Evolutionary conservation across 2,888 invertebrate species (phyloP).

Genomic region (Pseudoips prasinana): DNA sequence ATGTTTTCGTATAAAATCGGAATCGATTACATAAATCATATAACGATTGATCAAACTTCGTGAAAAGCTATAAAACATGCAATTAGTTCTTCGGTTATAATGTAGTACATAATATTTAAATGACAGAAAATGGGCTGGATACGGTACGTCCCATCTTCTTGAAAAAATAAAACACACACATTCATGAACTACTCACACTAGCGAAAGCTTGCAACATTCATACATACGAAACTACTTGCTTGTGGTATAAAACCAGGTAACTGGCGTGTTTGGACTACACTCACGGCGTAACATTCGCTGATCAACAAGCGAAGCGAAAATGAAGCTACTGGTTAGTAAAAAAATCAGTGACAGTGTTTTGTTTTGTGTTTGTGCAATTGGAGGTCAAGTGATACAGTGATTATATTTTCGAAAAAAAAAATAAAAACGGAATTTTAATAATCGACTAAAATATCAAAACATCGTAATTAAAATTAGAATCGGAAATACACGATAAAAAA

Average conservation of each 20-base stretch:
- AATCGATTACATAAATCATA: too few species aligned
- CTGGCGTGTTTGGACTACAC: conserved; percentile 51
- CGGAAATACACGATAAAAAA: too few species aligned
- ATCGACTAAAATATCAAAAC: too few species aligned
- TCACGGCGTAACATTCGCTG: conserved; percentile 74
- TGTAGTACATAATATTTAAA: too few species aligned
- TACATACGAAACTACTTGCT: conserved; percentile 58
- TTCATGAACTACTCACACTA: conserved; percentile 40
- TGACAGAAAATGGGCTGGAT: too few species aligned
- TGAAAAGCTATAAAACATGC: too few species aligned
- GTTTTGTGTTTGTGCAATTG: conserved; percentile 19
- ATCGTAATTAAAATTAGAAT: too few species aligned
- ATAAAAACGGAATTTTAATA: conserved; percentile 4
- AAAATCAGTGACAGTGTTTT: conserved; percentile 35
- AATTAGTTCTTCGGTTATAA: too few species aligned
- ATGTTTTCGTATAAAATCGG: too few species aligned
- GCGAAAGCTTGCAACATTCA: conserved; percentile 75
- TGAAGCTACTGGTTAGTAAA: conserved; percentile 77
- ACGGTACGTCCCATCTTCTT: conserved; percentile 27
- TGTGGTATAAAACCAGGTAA: conserved; percentile 67
- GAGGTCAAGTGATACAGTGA: conserved; percentile 23
- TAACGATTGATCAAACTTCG: too few species aligned
- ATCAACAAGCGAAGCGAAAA: conserved; percentile 71
- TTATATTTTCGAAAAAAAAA: not conserved
- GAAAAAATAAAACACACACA: conserved; percentile 43